Base-by-base conservation (phyloP, 2,797 vertebrate species). In the Molossus molossus region DNA sequence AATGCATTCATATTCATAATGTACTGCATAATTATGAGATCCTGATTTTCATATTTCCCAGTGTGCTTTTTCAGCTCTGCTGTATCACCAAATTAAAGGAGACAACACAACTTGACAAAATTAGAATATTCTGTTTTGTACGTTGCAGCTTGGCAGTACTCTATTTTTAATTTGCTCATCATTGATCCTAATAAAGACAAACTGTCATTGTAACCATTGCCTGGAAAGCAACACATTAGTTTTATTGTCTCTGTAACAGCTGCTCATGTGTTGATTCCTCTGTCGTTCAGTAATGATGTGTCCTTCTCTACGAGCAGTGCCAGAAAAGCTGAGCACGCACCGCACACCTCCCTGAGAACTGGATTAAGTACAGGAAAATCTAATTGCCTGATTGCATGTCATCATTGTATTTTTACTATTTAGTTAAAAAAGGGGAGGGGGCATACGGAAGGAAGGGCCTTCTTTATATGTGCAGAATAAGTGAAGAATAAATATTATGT, bases 181-280 rank as follows among this genome's bases (percentile, higher is more conserved):
- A 96, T 97, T 96, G 96, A 95, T 98, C 94, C 96, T 95, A 95
- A 96, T 97, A 98, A 97, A 98, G 96, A 94, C 96, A 97, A 98
- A 97, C 64, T 53, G 17, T 96, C 86, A 70, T 90, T 96, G 91
- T 97, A 96, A 98, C 93, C 92, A 87, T 95, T 97, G 93, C 94
- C 92, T 95, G 55, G 76, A 97, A 98, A 94, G 87, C 72, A 96
- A 88, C 75, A 90, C 81, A 69, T 97, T 97, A 89, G 73, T 96
- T 98, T 98, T 96, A 97, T 96, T 98, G 94, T 81, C 81, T 96
- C 53, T 92, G 3, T 45, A 95, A 96, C 95, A 98, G 93, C 97
- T 98, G 97, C 96, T 97, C 90, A 72, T 97, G 94, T 97, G 94
- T 86, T 11, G 62, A 88, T 97, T 98, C 48, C 73, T 91, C 82